Percentiles rank a stretch among this genome's conserved stretches.
phyloP scores from a whole-genome alignment of 2,797 vertebrate species.

The Gadopsis bispinosus region DNA sequence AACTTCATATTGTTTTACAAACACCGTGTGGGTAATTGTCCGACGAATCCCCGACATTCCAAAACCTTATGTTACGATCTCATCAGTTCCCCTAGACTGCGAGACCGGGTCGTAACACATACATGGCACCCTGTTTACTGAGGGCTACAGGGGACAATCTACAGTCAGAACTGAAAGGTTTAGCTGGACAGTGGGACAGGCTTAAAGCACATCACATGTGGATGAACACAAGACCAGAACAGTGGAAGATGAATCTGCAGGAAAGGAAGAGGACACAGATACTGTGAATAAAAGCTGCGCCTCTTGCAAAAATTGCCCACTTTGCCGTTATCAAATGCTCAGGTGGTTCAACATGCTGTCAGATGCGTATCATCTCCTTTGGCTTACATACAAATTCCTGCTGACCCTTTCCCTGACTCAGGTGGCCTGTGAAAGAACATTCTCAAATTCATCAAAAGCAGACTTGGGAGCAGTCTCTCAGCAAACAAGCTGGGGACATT shows the following conservation, averaged over 20 bases:
- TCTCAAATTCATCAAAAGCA: conserved; percentile 2
- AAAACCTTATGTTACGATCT: too few relatives aligned
- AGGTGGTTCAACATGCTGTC: not conserved
- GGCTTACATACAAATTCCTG: conserved; percentile 15
- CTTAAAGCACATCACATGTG: conserved; percentile 8
- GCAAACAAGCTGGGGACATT: not conserved
- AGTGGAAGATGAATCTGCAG: not conserved
- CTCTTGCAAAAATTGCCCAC: not conserved
- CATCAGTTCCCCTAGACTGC: too few relatives aligned
- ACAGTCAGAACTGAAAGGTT: conserved; percentile 12
- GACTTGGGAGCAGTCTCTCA: too few relatives aligned
- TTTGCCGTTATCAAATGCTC: not conserved
- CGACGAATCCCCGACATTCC: too few relatives aligned
- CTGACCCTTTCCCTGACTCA: conserved; percentile 6
- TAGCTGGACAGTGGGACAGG: conserved; percentile 16
- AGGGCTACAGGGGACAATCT: not conserved
- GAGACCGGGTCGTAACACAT: too few relatives aligned
- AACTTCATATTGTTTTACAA: too few relatives aligned
- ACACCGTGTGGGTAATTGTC: too few relatives aligned
- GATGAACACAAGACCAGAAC: conserved; percentile 3
- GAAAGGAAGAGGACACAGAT: not conserved
- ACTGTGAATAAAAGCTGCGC: not conserved
- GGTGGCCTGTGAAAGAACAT: not conserved
- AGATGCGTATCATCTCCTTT: not conserved
- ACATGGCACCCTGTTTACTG: too few relatives aligned